Conservation (phyloP, 1,140 invertebrate species). For the Lordiphosa collinella region DNA sequence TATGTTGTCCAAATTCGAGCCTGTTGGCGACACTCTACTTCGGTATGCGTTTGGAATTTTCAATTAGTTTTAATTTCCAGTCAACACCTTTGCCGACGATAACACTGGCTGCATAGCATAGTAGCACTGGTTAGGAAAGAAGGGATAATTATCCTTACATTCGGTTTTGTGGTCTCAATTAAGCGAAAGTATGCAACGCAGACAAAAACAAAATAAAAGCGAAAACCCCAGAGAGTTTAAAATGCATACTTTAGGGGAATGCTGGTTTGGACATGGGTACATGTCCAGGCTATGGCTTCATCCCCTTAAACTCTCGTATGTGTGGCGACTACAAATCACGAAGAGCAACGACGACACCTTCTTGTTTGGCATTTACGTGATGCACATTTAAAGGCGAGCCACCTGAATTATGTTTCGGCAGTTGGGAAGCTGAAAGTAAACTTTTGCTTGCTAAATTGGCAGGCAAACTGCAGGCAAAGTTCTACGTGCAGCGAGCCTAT, state of each 20-base stretch:
- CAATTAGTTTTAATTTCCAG: slow-evolving; percentile 71
- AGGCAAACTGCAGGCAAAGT: slow-evolving; percentile 51
- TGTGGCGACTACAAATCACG: slow-evolving; percentile 50
- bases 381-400: slow-evolving; percentile 69
- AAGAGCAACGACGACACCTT: slow-evolving; percentile 38
- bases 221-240: slow-evolving; percentile 3
- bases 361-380: slow-evolving; percentile 70
- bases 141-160: slow-evolving; percentile 61
- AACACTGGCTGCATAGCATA: slow-evolving; percentile 11
- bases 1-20: slow-evolving; percentile 5
- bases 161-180: slow-evolving; percentile 47
- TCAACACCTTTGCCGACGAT: slow-evolving; percentile 64
- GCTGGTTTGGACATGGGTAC: slow-evolving; percentile 4
- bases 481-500: slow-evolving; percentile 54
- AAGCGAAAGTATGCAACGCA: slow-evolving; percentile 43
- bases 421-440: background rate
- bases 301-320: slow-evolving; percentile 6
- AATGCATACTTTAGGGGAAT: slow-evolving; percentile 5
- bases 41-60: slow-evolving; percentile 61
- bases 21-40: slow-evolving; percentile 55
- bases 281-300: background rate
- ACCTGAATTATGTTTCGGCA: slow-evolving; percentile 62
- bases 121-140: slow-evolving; percentile 1
- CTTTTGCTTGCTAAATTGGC: slow-evolving; percentile 63
- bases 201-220: slow-evolving; percentile 2